A percentile compares a stretch with the other conserved stretches of the same genome.
Evolutionary conservation across 2,888 invertebrate genomes (phyloP).

Genomic region (Tanypteryx hageni): DNA sequence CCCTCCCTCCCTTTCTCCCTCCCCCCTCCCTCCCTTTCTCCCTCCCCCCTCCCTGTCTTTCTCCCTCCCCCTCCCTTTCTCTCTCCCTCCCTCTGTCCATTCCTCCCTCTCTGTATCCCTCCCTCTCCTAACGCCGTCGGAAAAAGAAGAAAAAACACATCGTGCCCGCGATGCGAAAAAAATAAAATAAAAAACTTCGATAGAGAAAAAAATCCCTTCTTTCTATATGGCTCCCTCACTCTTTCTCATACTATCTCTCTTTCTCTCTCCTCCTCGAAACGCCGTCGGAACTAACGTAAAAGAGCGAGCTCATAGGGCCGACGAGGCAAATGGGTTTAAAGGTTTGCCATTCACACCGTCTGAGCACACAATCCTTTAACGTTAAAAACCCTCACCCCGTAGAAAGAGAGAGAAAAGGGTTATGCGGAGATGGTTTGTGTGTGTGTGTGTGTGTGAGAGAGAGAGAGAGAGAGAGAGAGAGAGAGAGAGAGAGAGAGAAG

Average conservation of each 20-base stretch:
- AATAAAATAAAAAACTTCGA: neutral
- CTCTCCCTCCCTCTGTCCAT: too few species aligned
- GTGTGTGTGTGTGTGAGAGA: neutral
- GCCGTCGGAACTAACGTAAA: neutral
- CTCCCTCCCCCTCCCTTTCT: too few species aligned
- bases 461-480: neutral
- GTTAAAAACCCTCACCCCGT: neutral
- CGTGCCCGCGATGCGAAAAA: neutral
- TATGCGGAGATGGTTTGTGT: too few species aligned
- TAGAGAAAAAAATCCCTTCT: neutral
- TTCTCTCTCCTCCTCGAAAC: neutral
- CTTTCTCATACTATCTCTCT: neutral
- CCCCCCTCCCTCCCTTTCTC: too few species aligned
- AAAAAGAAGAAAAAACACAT: neutral
- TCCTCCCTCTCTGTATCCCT: too few species aligned
- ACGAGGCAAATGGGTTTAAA: conserved; percentile 38
- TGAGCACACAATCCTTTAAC: conserved; percentile 20
- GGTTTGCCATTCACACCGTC: conserved; percentile 7
- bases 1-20: too few species aligned
- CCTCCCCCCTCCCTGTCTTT: too few species aligned
- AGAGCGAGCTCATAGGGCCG: conserved; percentile 5
- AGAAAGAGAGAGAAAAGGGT: neutral
- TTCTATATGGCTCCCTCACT: neutral
- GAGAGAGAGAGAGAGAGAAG: neutral
- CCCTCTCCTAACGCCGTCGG: neutral